These are phyloP conservation scores for Mustela lutreola DNA, from an alignment of 2,113 vertebrate genomes.

Conservation along the genomic window DNA sequence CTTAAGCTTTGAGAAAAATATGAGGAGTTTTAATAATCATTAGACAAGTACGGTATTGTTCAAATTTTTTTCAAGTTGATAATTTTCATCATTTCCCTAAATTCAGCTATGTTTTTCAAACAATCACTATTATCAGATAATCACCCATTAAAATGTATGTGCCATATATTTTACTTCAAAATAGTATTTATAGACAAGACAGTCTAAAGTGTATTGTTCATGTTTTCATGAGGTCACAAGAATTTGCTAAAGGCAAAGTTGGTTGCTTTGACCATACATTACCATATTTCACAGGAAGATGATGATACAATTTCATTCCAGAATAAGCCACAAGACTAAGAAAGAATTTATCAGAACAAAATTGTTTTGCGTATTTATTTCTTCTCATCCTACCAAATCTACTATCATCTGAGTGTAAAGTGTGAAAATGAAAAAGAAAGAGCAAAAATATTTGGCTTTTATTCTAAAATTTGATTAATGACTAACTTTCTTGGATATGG, in stretches of 20 bases:
- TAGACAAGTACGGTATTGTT: conserved; percentile 2
- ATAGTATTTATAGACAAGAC: conserved; percentile 67
- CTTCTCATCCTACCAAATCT: conserved; percentile 53
- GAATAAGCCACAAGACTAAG: conserved; percentile 37
- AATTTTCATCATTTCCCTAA: conserved; percentile 37
- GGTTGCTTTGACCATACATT: conserved; percentile 60
- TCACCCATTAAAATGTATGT: conserved; percentile 67
- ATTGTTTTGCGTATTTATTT: conserved; percentile 51
- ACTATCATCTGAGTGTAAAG: conserved; percentile 57
- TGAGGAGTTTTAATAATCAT: background rate
- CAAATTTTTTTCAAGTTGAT: background rate
- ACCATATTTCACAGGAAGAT: conserved; percentile 51
- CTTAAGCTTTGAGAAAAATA: background rate
- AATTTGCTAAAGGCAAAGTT: conserved; percentile 69
- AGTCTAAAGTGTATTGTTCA: conserved; percentile 57
- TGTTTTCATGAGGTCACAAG: conserved; percentile 56
- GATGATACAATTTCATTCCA: conserved; percentile 37
- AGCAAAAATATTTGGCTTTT: conserved; percentile 37
- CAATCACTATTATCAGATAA: conserved; percentile 45
- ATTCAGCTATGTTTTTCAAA: conserved; percentile 60
- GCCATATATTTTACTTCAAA: conserved; percentile 65
- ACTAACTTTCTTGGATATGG: conserved; percentile 53
- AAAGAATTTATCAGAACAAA: conserved; percentile 66
- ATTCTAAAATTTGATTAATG: conserved; percentile 63
- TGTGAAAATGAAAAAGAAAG: conserved; percentile 50